Evolutionary conservation across 2,113 vertebrate species (phyloP), one percentile per base, ranked within the genome.

Genomic region (Eulemur macaco): DNA sequence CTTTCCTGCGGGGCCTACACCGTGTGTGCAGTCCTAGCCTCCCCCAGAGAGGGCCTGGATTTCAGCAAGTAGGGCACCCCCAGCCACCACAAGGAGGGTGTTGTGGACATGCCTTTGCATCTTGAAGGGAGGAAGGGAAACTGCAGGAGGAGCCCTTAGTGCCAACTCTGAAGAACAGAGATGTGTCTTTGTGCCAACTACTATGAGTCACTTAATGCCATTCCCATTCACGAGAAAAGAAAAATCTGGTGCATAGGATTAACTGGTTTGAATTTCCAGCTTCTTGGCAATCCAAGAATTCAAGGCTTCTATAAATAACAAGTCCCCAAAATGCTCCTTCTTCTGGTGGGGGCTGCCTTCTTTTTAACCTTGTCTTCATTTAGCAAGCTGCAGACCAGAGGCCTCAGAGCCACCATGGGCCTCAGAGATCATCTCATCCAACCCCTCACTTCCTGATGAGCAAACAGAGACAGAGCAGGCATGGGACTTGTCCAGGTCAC

Each of bases 181-280:
- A 68, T 63, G 25, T 47, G 12, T 83, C 78, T 86, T 89, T 94
- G 89, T 73, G 80, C 89, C 92, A 95, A 14, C 63, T 94, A 1
- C 78, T 93, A 60, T 89, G 86, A 96, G 69, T 97, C 96, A 97
- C 69, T 89, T 90, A 93, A 31, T 86, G 47, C 54, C 71, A 71
- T 94, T 64, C 37, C 89, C 64, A 95, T 93, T 96, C 95, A 97
- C 0, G 8, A 80, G 83, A 90, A 92, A 50, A 93, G 37, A 89
- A 93, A 85, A 94, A 86, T 50, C 77, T 91, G 78, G 56, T 60
- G 5, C 56, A 23, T 15, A 13, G 21, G 7, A 80, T 50, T 58
- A 50, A 60, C 29, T 13, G 52, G 25, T 64, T 91, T 60, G 21
- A 86, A 87, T 95, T 63, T 89, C 80, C 69, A 94, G 77, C 45